phyloP scores from a whole-genome alignment of 2,113 vertebrate genomes.

The Istiophorus platypterus region DNA sequence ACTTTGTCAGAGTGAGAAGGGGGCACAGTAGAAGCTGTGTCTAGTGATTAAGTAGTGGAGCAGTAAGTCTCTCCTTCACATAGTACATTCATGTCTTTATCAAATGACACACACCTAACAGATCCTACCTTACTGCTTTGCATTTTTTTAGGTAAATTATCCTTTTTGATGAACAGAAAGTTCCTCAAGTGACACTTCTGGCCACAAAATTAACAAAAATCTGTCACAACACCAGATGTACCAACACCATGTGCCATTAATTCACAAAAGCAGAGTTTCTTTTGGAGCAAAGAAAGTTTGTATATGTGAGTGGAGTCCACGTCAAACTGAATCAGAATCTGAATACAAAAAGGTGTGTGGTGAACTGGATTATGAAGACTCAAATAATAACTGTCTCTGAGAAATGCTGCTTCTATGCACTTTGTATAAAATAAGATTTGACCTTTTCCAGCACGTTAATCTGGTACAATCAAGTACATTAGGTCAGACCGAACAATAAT shows the following conservation, averaged over 20 bases:
- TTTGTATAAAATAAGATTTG: slow-evolving; percentile 44
- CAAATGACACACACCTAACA: not conserved
- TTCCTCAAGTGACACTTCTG: not conserved
- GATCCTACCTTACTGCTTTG: not conserved
- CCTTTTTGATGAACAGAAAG: not conserved
- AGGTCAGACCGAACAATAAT: slow-evolving; percentile 42
- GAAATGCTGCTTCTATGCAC: slow-evolving; percentile 5
- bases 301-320: not conserved
- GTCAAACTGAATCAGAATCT: slow-evolving; percentile 40
- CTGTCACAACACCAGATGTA: not conserved
- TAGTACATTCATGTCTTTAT: not conserved
- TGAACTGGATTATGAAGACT: slow-evolving; percentile 23
- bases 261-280: not conserved
- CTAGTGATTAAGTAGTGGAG: slow-evolving; percentile 15
- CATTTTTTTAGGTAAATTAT: not conserved
- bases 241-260: not conserved
- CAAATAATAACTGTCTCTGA: not conserved
- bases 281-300: not conserved
- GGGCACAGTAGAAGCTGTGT: slow-evolving; percentile 26
- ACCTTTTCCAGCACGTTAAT: slow-evolving; percentile 46
- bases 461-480: slow-evolving; percentile 17
- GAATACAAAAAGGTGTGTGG: slow-evolving; percentile 53
- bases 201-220: not conserved
- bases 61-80: slow-evolving; percentile 7
- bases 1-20: slow-evolving; percentile 3